Conservation (phyloP, 2,888 invertebrate species). For the Machimus atricapillus region DNA sequence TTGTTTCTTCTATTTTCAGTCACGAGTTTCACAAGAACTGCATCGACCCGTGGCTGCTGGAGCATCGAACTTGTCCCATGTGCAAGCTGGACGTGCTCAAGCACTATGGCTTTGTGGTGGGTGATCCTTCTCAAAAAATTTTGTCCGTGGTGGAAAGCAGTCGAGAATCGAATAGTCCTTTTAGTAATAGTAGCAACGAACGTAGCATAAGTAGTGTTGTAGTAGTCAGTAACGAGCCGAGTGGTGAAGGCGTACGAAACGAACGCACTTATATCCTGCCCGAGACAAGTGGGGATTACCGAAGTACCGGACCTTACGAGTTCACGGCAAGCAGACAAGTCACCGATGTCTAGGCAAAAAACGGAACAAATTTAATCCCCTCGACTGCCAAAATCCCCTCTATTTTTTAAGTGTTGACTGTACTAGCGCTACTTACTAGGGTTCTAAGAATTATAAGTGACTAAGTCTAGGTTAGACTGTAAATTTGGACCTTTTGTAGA, state of each 20-base stretch:
- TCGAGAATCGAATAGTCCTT: constrained; percentile 47
- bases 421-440: constrained; percentile 12
- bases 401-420: constrained; percentile 25
- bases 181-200: constrained; percentile 48
- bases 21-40: constrained; percentile 96
- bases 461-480: neutral
- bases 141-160: neutral
- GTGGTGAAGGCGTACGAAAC: neutral
- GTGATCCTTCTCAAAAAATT: constrained; percentile 63
- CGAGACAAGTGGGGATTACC: constrained; percentile 37
- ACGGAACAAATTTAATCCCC: neutral
- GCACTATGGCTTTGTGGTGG: constrained; percentile 85
- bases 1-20: constrained; percentile 64
- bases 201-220: constrained; percentile 40
- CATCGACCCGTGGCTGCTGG: constrained; percentile 95
- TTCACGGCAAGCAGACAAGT: constrained; percentile 57
- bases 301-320: constrained; percentile 51
- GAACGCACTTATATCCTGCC: neutral
- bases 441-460: neutral
- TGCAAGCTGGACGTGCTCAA: constrained; percentile 96
- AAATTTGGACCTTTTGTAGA: neutral
- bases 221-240: neutral
- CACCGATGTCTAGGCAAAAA: constrained; percentile 55
- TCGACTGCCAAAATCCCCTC: neutral
- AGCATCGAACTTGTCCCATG: constrained; percentile 95